Conservation (phyloP, 1,140 invertebrate species). For the Cardiocondyla obscurior region DNA sequence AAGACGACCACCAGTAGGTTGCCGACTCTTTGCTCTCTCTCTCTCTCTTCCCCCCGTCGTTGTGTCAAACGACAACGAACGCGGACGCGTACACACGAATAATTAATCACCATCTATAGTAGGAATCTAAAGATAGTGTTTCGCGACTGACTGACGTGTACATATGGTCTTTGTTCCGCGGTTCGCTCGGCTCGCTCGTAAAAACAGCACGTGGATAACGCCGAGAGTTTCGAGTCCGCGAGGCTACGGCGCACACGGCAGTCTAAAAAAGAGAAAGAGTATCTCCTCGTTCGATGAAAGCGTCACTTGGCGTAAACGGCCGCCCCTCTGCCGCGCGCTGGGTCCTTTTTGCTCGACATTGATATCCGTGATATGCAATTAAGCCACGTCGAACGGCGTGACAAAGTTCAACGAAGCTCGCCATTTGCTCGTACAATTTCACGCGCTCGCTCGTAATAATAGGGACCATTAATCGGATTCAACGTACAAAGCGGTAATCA, state of each 20-base stretch:
- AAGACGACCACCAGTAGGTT: constrained; percentile 32
- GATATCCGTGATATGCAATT: constrained; percentile 39
- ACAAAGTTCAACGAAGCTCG: constrained; percentile 26
- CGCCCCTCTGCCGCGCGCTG: background rate
- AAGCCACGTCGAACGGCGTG: constrained; percentile 23
- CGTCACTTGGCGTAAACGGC: constrained; percentile 24
- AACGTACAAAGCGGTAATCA: background rate
- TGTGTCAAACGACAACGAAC: constrained; percentile 40
- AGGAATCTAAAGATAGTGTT: constrained; percentile 59
- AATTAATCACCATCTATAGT: constrained; percentile 58
- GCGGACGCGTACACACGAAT: constrained; percentile 50
- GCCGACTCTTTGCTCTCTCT: constrained; percentile 5
- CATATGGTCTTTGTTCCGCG: constrained; percentile 51
- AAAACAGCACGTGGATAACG: constrained; percentile 47
- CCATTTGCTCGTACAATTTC: background rate
- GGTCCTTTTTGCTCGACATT: constrained; percentile 18
- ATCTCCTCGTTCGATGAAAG: constrained; percentile 19
- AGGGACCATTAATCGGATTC: background rate
- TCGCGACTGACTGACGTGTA: constrained; percentile 54
- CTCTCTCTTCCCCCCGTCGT: background rate
- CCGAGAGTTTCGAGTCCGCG: constrained; percentile 36
- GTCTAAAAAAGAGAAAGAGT: constrained; percentile 16
- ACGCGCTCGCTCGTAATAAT: background rate
- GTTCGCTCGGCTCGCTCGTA: constrained; percentile 19
- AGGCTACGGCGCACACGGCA: background rate